Evolutionary conservation across 2,888 invertebrate species (phyloP).

Genomic region (Onthophagus sagittarius): DNA sequence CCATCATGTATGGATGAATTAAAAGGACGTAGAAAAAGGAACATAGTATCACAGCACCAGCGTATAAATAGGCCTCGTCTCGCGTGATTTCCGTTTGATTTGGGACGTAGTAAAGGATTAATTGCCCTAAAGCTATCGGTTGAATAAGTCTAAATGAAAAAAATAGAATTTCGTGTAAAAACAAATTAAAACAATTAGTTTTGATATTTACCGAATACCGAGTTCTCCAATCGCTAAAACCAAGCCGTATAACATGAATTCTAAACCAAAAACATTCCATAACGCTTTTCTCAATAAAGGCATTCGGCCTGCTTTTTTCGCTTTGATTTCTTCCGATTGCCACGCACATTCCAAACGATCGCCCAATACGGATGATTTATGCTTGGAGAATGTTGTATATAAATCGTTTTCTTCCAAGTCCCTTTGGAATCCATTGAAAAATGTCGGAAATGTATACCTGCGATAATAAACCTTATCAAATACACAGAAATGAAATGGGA

Average conservation of each 20-base stretch:
- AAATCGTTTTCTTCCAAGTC: constrained; percentile 66
- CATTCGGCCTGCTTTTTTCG: constrained; percentile 42
- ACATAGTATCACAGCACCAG: constrained; percentile 69
- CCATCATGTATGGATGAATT: constrained; percentile 93
- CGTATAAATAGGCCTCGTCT: constrained; percentile 72
- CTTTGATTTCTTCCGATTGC: constrained; percentile 55
- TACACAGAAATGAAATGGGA: too few relatives aligned
- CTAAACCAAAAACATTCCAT: constrained; percentile 58
- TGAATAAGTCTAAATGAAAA: constrained; percentile 38
- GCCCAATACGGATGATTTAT: constrained; percentile 63
- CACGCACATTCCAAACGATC: constrained; percentile 60
- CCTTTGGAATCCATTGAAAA: constrained; percentile 62
- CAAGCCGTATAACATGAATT: constrained; percentile 60
- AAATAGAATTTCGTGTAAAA: not conserved
- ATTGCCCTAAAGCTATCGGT: constrained; percentile 58
- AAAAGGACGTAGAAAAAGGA: constrained; percentile 72
- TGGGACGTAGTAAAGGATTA: constrained; percentile 60
- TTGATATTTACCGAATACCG: constrained; percentile 50
- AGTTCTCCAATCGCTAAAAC: constrained; percentile 59
- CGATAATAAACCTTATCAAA: constrained; percentile 27
- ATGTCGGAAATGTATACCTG: constrained; percentile 69
- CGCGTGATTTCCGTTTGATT: constrained; percentile 42
- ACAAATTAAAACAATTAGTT: not conserved
- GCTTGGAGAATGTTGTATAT: constrained; percentile 63
- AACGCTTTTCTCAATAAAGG: constrained; percentile 62